Percentiles rank a stretch among this genome's conserved stretches.
phyloP scores from a whole-genome alignment of 2,888 invertebrate species.

The Chloroclysta siterata region DNA sequence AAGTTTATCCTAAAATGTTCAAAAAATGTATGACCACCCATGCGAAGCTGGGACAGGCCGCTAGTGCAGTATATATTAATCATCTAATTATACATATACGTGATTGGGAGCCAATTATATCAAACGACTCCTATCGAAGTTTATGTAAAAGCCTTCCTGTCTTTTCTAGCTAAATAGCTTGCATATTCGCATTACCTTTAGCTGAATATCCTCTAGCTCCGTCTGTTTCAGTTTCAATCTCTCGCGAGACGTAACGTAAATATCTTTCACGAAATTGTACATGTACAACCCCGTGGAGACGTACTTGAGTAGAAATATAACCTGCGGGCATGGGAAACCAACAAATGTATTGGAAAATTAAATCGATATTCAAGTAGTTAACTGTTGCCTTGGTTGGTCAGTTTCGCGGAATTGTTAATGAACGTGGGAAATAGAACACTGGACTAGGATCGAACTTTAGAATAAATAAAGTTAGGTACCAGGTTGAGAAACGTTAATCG shows the following conservation, averaged over 20 bases:
- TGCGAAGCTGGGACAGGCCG: too few species aligned
- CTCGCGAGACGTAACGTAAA: constrained; percentile 61
- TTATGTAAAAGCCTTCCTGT: constrained; percentile 13
- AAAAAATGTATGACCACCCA: too few species aligned
- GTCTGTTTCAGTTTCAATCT: constrained; percentile 59
- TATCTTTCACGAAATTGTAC: constrained; percentile 61
- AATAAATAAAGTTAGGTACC: constrained; percentile 45
- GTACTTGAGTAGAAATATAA: constrained; percentile 64
- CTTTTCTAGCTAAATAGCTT: too few species aligned
- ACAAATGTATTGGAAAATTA: constrained; percentile 23
- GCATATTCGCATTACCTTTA: constrained; percentile 57
- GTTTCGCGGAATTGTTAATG: constrained; percentile 5
- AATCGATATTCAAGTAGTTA: constrained; percentile 17
- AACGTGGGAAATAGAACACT: neutral
- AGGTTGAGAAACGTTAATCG: constrained; percentile 60
- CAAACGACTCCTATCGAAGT: constrained; percentile 10
- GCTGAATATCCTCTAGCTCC: constrained; percentile 69
- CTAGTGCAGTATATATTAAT: too few species aligned
- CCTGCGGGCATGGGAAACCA: constrained; percentile 47
- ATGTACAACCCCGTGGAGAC: constrained; percentile 65
- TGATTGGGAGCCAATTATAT: constrained; percentile 1
- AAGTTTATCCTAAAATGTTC: too few species aligned
- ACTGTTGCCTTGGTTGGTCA: neutral
- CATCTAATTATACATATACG: neutral
- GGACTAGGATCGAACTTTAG: neutral